Evolutionary conservation across 2,113 vertebrate genomes (phyloP).

Genomic region (Aythya baeri): DNA sequence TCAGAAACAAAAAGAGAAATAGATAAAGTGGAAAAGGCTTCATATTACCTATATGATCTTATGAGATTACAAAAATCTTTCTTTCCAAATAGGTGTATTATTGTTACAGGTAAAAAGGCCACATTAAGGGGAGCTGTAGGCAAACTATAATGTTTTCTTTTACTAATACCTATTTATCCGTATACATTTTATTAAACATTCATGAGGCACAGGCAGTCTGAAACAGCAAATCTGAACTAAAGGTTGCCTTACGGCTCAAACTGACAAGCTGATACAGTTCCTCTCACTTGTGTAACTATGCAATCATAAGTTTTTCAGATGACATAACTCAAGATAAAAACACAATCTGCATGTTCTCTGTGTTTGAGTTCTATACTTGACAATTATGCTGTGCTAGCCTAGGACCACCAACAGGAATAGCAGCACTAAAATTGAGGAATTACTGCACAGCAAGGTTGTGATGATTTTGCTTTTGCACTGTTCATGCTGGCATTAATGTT

Average conservation of each 20-base stretch:
- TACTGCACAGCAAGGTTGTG: neutral
- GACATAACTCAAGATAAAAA: neutral
- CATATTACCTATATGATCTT: neutral
- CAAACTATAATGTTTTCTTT: neutral
- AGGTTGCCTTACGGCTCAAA: neutral
- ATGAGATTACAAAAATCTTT: neutral
- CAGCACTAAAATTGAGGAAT: neutral
- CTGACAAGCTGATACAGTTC: neutral
- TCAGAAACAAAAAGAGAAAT: neutral
- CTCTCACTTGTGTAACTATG: neutral
- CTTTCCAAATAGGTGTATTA: neutral
- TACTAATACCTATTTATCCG: neutral
- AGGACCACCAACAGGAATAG: neutral
- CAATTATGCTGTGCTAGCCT: fast-evolving
- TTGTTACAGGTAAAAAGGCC: neutral
- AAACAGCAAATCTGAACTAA: neutral
- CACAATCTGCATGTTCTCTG: neutral
- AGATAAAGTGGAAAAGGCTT: neutral
- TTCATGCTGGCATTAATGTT: neutral
- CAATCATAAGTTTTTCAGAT: neutral
- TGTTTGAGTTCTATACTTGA: neutral
- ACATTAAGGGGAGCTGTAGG: neutral
- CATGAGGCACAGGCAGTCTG: neutral
- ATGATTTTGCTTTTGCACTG: neutral
- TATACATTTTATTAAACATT: neutral